Evolutionary conservation across 2,797 vertebrate species (phyloP).

Genomic region (Brotogeris chrysoptera): DNA sequence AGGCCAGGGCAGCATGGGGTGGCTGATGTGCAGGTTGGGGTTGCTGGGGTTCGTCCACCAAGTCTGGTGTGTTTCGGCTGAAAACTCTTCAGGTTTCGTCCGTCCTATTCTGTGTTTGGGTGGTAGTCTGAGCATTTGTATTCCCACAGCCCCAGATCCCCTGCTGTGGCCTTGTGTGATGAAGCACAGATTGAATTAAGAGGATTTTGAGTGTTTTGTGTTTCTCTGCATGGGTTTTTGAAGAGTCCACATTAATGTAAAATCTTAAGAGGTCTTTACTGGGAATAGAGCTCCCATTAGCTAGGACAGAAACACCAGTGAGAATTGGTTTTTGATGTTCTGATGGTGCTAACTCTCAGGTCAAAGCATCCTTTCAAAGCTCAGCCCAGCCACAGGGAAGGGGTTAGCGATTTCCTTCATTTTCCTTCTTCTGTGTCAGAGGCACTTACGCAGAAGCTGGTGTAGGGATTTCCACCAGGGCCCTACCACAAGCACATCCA

Average conservation of each 20-base stretch:
- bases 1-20: background rate
- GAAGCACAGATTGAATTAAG: conserved; percentile 47
- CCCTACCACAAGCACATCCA: background rate
- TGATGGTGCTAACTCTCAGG: background rate
- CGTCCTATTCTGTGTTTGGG: background rate
- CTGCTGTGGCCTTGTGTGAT: background rate
- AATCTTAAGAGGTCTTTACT: conserved; percentile 10
- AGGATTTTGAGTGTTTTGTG: conserved; percentile 37
- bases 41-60: background rate
- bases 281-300: background rate
- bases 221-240: conserved; percentile 19
- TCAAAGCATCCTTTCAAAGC: background rate
- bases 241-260: background rate
- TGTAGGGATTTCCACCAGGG: background rate
- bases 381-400: background rate
- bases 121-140: conserved; percentile 28
- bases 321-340: background rate
- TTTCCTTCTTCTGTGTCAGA: background rate
- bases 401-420: background rate
- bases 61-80: background rate
- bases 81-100: background rate
- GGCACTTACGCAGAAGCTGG: background rate
- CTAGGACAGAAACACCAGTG: background rate
- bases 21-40: background rate
- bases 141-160: conserved; percentile 33